A percentile compares a stretch with the other conserved stretches of the same genome.
phyloP scores from a whole-genome alignment of 2,888 invertebrate genomes.

The Hirtodrosophila histrioides region DNA sequence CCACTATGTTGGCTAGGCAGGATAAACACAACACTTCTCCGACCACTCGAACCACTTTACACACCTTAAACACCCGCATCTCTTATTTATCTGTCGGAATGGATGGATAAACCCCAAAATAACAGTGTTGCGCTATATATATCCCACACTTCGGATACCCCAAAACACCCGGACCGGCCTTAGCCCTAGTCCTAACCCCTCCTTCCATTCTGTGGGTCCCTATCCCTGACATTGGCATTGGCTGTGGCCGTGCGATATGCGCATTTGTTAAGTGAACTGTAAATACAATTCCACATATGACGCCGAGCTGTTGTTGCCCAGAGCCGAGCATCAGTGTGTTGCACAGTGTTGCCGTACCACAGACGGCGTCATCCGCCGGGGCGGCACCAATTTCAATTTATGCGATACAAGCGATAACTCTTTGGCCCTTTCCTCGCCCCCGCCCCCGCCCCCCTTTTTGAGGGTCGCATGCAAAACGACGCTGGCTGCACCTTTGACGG shows the following conservation, averaged over 20 bases:
- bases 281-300: conserved; percentile 65
- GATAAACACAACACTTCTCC: conserved; percentile 29
- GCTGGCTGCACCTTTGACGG: conserved; percentile 48
- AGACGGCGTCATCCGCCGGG: conserved; percentile 15
- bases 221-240: conserved; percentile 25
- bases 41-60: conserved; percentile 37
- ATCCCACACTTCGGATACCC: conserved; percentile 20
- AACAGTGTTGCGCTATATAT: conserved; percentile 45
- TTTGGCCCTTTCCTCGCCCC: conserved; percentile 19
- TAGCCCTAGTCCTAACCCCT: conserved; percentile 18
- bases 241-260: conserved; percentile 58
- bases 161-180: conserved; percentile 1
- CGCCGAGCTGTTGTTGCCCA: conserved; percentile 13
- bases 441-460: conserved; percentile 1
- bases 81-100: conserved; percentile 34
- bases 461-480: conserved; percentile 48
- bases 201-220: conserved; percentile 3
- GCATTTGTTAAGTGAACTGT: conserved; percentile 77
- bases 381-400: conserved; percentile 65
- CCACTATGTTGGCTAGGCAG: conserved; percentile 13
- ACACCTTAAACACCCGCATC: conserved; percentile 42
- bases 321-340: conserved; percentile 25
- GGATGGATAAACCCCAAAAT: conserved; percentile 48
- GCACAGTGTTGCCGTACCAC: conserved; percentile 13
- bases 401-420: conserved; percentile 71